Base-by-base conservation (phyloP, 2,888 invertebrate genomes). In the Trilocha varians region DNA sequence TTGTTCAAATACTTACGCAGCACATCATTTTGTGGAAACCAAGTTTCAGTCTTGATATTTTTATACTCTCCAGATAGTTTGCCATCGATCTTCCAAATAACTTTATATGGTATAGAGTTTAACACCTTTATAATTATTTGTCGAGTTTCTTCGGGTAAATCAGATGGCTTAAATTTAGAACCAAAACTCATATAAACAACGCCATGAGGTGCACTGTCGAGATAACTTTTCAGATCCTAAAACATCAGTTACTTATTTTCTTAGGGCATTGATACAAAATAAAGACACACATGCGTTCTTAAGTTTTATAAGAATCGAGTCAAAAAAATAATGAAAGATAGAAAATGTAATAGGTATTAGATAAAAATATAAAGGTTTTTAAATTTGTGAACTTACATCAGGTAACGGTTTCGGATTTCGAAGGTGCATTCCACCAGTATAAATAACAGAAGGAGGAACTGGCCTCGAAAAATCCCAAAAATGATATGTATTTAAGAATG, bases 31-130 rank as follows among this genome's bases (percentile, higher is more conserved):
- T 18, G 18, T 8, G 18, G 18, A 18, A 18, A 5, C 18, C 18
- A 18, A 4, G 18, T 5, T 18, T 18, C 18, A 18, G 8, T 4
- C 6, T 5, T 2, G 2, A 25, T 25, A 25, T 25, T 25, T 9
- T 11, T 25, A 2, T 25, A 25, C 11, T 9, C 25, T 25, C 25
- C 11, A 9, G 25, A 4, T 25, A 25, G 11, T 25, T 25, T 38
- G 4, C 38, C 42, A 15, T 42, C 38, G 35, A 38, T 38, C 15
- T 42, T 42, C 14, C 38, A 13, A 13, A 42, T 16, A 13, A 42
- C 17, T 16, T 38, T 32, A 15, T 42, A 42, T 6, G 42, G 42
- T 3, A 42, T 34, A 13, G 38, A 38, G 9, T 11, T 11, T 8
- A 42, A 38, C 4, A 42, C 8, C 15, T 38, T 32, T n/a, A 25